Conservation (phyloP, 2,888 invertebrate genomes). For the Pharmacophagus antenor region DNA sequence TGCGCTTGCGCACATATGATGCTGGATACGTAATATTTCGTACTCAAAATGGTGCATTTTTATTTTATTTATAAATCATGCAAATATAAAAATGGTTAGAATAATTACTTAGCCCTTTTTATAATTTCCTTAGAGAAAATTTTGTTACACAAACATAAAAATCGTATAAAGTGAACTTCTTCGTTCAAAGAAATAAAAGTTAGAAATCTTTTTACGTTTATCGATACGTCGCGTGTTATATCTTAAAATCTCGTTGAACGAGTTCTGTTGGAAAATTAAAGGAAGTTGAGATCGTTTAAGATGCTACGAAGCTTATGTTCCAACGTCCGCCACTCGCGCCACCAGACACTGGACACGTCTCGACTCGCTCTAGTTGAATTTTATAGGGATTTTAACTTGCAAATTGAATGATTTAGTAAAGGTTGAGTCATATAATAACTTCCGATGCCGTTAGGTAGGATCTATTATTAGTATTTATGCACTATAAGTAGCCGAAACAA, state of each 20-base stretch:
- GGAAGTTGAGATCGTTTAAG: constrained; percentile 27
- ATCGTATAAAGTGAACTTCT: neutral
- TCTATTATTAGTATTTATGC: too few species aligned
- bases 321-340: constrained; percentile 11
- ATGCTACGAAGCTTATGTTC: constrained; percentile 22
- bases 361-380: constrained; percentile 26
- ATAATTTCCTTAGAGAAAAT: neutral
- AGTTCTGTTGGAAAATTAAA: constrained; percentile 27
- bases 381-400: constrained; percentile 17
- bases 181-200: neutral
- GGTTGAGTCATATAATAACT: too few species aligned
- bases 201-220: constrained; percentile 6
- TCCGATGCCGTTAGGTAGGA: too few species aligned
- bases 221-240: neutral
- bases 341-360: constrained; percentile 26
- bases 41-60: neutral
- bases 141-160: neutral
- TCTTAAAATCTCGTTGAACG: constrained; percentile 20
- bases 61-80: too few species aligned
- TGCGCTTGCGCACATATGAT: constrained; percentile 9
- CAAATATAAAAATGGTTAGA: neutral
- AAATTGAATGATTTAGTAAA: neutral
- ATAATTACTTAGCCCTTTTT: too few species aligned
- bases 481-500: too few species aligned
- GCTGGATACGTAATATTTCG: neutral